Percentiles rank a stretch among this genome's conserved stretches.
Evolutionary conservation across 2,888 invertebrate genomes (phyloP).

Genomic region (Cataglyphis livida): DNA sequence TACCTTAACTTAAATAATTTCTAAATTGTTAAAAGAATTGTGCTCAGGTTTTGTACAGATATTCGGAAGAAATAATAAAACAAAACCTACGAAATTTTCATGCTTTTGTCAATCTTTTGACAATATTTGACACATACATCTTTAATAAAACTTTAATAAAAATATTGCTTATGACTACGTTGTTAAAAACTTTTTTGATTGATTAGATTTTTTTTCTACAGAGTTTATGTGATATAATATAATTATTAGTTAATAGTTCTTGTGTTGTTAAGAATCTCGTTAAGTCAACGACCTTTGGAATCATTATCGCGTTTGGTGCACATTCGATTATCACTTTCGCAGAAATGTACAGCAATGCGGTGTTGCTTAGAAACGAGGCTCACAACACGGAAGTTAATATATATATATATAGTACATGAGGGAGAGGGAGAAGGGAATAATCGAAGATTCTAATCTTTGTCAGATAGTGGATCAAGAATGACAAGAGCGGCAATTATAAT

Average conservation of each 20-base stretch:
- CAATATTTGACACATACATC: too few species aligned
- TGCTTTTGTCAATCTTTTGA: too few species aligned
- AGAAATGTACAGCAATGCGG: conserved; percentile 69
- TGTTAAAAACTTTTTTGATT: not conserved
- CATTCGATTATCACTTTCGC: conserved; percentile 59
- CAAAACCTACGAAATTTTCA: too few species aligned
- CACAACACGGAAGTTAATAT: conserved; percentile 64
- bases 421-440: not conserved
- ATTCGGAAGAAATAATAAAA: too few species aligned
- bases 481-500: not conserved
- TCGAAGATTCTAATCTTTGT: conserved; percentile 34
- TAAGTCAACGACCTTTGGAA: conserved; percentile 12
- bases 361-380: conserved; percentile 71
- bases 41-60: too few species aligned
- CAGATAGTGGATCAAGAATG: conserved; percentile 26
- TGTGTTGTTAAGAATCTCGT: not conserved
- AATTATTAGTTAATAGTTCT: not conserved
- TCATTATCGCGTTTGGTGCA: conserved; percentile 37
- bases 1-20: too few species aligned
- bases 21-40: too few species aligned
- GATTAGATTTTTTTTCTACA: not conserved
- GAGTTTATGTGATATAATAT: not conserved
- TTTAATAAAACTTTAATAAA: not conserved
- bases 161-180: not conserved
- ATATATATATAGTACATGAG: not conserved